A percentile compares a stretch with the other conserved stretches of the same genome.
phyloP scores from a whole-genome alignment of 2,113 vertebrate genomes.

The Trematomus loennbergii region DNA sequence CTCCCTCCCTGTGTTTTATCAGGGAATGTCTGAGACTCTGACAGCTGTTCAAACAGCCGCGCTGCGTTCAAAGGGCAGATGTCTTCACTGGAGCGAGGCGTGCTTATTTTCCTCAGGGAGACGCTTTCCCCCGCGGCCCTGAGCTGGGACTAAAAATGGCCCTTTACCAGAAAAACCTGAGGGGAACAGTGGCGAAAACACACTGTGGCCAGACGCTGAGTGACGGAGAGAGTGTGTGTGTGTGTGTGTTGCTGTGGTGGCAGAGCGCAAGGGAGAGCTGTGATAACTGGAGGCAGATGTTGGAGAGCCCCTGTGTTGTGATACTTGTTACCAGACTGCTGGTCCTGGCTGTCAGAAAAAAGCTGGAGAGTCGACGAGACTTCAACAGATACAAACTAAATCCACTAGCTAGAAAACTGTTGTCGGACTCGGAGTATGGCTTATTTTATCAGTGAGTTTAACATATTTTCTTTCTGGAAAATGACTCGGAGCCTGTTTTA shows the following conservation, averaged over 20 bases:
- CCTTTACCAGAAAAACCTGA: constrained; percentile 70
- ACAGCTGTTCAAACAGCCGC: constrained; percentile 87
- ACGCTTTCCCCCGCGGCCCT: constrained; percentile 72
- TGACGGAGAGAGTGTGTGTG: constrained; percentile 25
- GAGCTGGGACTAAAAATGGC: constrained; percentile 64
- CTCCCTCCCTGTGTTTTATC: constrained; percentile 78
- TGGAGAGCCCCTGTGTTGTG: constrained; percentile 38
- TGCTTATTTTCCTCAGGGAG: constrained; percentile 86
- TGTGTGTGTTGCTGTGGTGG: constrained; percentile 41
- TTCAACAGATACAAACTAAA: not conserved
- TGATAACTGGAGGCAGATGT: constrained; percentile 74
- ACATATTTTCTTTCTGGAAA: too few relatives aligned
- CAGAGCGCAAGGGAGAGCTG: constrained; percentile 61
- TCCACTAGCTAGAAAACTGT: not conserved
- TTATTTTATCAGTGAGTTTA: not conserved
- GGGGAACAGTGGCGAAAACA: constrained; percentile 64
- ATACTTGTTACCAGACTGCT: constrained; percentile 34
- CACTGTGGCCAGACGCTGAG: constrained; percentile 45
- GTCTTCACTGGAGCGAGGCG: constrained; percentile 82
- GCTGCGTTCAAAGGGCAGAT: constrained; percentile 84
- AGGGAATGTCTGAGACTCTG: constrained; percentile 76
- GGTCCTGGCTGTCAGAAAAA: constrained; percentile 18
- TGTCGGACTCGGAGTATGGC: not conserved
- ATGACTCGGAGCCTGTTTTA: too few relatives aligned
- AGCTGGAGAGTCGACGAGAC: constrained; percentile 19